Base-by-base conservation (phyloP, 2,797 vertebrate genomes). In the Sebastes goodei region DNA sequence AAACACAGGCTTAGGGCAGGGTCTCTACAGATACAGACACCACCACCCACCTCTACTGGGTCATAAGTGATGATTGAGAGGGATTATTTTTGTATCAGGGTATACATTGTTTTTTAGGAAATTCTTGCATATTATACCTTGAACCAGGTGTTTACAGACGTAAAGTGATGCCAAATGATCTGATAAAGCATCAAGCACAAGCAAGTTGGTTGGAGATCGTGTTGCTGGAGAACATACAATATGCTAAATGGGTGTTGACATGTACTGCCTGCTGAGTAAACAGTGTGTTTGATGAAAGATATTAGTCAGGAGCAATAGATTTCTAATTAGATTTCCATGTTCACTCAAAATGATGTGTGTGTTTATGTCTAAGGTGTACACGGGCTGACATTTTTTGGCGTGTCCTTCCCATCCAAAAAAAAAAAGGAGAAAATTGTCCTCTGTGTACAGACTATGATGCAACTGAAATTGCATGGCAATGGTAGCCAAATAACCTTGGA, bases 401-500 rank as follows among this genome's bases (percentile, higher is more conserved):
- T 61, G 29, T 59, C 65, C 49, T 65, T 38, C 1, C n/a, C 56
- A 25, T 42, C 6, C 60, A 71, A 59, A 71, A 64, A 52, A 11
- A 52, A 52, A 52, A 10, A n/a, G 20, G 17, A 52, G 49, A 52
- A 52, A 78, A 59, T 81, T 74, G 59, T 78, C 74, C 57, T 76
- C 71, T 79, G 66, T 55, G 1, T 2, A 9, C 52, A 60, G 78
- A 82, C 80, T 90, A 80, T 91, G 89, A 93, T 90, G 90, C 74
- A 57, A 7, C 61, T 53, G 56, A 90, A 90, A 90, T 90, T 85
- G 82, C 68, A 63, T 38, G 61, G 60, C 33, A 82, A 91, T 88
- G 78, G 83, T 62, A 64, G 79, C 80, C 66, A 89, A 91, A 92
- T 84, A 84, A 90, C 87, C 84, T 80, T 80, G 84, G 83, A 83